A percentile compares a stretch with the other conserved stretches of the same genome.
Evolutionary conservation across 2,888 invertebrate species (phyloP).

Genomic region (Lysandra bellargus): DNA sequence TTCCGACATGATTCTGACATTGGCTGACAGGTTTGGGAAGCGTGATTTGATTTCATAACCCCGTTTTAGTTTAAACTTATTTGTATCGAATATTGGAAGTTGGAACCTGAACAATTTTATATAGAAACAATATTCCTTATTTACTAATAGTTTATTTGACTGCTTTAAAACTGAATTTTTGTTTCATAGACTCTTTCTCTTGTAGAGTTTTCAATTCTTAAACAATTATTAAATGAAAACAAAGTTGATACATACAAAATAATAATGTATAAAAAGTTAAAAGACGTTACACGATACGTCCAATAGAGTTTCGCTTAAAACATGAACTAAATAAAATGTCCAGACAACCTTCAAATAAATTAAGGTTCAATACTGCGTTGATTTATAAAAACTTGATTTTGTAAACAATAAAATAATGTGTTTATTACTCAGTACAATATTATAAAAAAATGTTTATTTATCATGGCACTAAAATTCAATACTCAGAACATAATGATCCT

Average conservation of each 20-base stretch:
- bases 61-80: conserved; percentile 16
- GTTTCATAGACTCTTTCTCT: too few species aligned
- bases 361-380: neutral
- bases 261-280: neutral
- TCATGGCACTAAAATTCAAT: too few species aligned
- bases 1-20: conserved; percentile 3
- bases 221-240: too few species aligned
- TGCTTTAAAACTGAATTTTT: too few species aligned
- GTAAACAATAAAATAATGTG: neutral
- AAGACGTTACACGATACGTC: neutral
- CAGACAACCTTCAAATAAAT: neutral
- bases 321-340: neutral
- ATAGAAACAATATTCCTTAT: neutral
- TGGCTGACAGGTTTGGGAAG: conserved; percentile 8
- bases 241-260: neutral
- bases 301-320: neutral
- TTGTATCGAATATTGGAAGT: conserved; percentile 1
- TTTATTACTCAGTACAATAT: neutral
- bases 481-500: too few species aligned
- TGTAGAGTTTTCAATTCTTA: too few species aligned
- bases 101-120: neutral
- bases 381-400: neutral
- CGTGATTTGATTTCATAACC: conserved; percentile 20
- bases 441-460: neutral
- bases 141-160: neutral